Base-by-base conservation (phyloP, 1,140 invertebrate species). In the Dreissena polymorpha region DNA sequence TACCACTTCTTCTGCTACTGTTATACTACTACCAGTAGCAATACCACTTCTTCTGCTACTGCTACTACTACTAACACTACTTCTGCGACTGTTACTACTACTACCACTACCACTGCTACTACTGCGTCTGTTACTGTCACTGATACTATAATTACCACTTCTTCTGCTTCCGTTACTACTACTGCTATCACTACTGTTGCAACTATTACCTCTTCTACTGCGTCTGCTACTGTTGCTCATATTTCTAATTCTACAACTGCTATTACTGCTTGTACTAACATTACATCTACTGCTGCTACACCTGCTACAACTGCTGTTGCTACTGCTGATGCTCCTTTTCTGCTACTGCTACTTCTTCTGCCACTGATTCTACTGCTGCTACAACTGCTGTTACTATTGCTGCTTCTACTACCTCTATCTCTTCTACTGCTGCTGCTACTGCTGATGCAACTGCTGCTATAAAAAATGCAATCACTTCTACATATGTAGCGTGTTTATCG, bases 161-260 rank as follows among this genome's bases (percentile, higher is more conserved):
- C n/a, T 50, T 55, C 27, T 60, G 60, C 55, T 60, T 63, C 72
- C 27, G 60, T 25, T 60, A 64, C 72, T 60, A 75, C 55, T 73
- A 71, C 63, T 55, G 74, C 63, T 50, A 78, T 50, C 74, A 78
- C 76, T 39, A 73, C 49, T 73, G 65, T 23, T 71, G 74, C 39
- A n/a, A 53, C n/a, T 50, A 78, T 21, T 55, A 74, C 39, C 27
- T 23, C 39, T n/a, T 25, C 51, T 55, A 78, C 49, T 49, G 29
- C 64, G 12, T 25, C 49, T 39, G 39, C 69, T 50, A 49, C 65
- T n/a, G n/a, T n/a, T n/a, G n/a, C n/a, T n/a, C n/a, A n/a, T n/a
- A n/a, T n/a, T n/a, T n/a, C n/a, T n/a, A n/a, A n/a, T n/a, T n/a
- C n/a, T n/a, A n/a, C n/a, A n/a, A n/a, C n/a, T n/a, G n/a, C n/a